Percentiles rank a stretch among this genome's conserved stretches.
These are phyloP conservation scores for Sinocyclocheilus rhinocerous DNA, from an alignment of 2,113 vertebrate species.

Conservation along the genomic window DNA sequence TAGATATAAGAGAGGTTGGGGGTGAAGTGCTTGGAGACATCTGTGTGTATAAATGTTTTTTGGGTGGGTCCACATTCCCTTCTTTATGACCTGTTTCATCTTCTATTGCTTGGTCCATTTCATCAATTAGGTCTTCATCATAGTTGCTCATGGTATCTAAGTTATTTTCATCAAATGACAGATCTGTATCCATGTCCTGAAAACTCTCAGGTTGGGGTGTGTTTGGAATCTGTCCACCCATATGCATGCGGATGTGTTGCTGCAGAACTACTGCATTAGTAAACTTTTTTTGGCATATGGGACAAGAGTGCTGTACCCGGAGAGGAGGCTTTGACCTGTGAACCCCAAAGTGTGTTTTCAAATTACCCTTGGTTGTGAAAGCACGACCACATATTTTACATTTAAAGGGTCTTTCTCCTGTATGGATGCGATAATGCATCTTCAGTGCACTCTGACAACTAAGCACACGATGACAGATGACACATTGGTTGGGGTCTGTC, in stretches of 20 bases:
- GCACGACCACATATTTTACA: slow-evolving; percentile 98
- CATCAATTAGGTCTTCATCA: slow-evolving; percentile 89
- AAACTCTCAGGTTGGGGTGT: slow-evolving; percentile 90
- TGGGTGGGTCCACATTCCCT: slow-evolving; percentile 75
- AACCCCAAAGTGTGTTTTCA: slow-evolving; percentile 98
- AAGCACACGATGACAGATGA: slow-evolving; percentile 96
- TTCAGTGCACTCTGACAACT: slow-evolving; percentile 99
- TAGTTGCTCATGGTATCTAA: slow-evolving; percentile 88
- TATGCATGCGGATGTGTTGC: slow-evolving; percentile 99
- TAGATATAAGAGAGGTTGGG: slow-evolving; percentile 91
- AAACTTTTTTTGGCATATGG: slow-evolving; percentile 99
- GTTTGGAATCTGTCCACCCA: slow-evolving; percentile 98
- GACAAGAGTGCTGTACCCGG: slow-evolving; percentile 96
- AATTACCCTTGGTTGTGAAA: slow-evolving; percentile 98
- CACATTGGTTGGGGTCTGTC: slow-evolving; percentile 98
- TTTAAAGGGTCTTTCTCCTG: slow-evolving; percentile 98
- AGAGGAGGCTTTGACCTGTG: slow-evolving; percentile 97
- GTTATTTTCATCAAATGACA: slow-evolving; percentile 89
- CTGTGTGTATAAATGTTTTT: slow-evolving; percentile 79
- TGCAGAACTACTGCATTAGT: slow-evolving; percentile 97
- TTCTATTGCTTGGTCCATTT: slow-evolving; percentile 91
- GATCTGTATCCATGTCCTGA: slow-evolving; percentile 91
- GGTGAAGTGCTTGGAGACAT: slow-evolving; percentile 86
- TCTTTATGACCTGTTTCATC: slow-evolving; percentile 88
- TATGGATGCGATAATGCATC: slow-evolving; percentile 99